Evolutionary conservation across 2,888 invertebrate genomes (phyloP), one percentile per base, ranked within the genome.

Genomic region (Drosophila ezoana): DNA sequence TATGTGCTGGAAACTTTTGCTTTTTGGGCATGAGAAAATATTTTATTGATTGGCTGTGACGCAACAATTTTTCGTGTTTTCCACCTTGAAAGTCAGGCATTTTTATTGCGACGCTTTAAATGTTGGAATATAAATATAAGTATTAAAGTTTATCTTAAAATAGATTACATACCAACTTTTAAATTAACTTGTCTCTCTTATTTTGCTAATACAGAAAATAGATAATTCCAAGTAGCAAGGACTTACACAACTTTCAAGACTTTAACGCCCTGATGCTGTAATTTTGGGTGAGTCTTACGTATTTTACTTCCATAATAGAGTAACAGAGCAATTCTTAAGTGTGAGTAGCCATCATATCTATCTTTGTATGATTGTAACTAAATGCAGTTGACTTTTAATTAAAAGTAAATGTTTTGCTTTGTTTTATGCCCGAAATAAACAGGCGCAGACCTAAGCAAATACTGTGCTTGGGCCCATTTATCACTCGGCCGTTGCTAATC

Each of bases 361-460:
- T 13, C 33, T 23, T 13, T 9, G 40, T 41, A 45, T 43, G 67
- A 53, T 38, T 68, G 53, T 79, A 54, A 57, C 35, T 59, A 59
- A 52, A 41, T 49, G 43, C 48, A 69, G 77, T 68, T 70, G 66
- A 66, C 70, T 87, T 83, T 88, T 83, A 83, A 83, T 83, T 83
- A 83, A 88, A 83, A 83, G 89, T 84, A 83, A 83, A 83, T 83
- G 83, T 88, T 83, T 88, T 71, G 87, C 68, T 75, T 78, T 68
- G 81, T 87, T 88, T 88, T 81, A 88, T 78, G 72, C 54, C 57
- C 59, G 68, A 72, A 69, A 83, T 81, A 79, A 88, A 71, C 81
- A 60, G 57, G 57, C 28, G 2, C 8, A 60, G 81, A 68, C 87
- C 87, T 84, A 88, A 89, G 87, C 79, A 83, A 83, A 87, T 88